Percentiles rank a stretch among this genome's conserved stretches.
Evolutionary conservation across 2,797 vertebrate species (phyloP).

Genomic region (Anas bahamensis): DNA sequence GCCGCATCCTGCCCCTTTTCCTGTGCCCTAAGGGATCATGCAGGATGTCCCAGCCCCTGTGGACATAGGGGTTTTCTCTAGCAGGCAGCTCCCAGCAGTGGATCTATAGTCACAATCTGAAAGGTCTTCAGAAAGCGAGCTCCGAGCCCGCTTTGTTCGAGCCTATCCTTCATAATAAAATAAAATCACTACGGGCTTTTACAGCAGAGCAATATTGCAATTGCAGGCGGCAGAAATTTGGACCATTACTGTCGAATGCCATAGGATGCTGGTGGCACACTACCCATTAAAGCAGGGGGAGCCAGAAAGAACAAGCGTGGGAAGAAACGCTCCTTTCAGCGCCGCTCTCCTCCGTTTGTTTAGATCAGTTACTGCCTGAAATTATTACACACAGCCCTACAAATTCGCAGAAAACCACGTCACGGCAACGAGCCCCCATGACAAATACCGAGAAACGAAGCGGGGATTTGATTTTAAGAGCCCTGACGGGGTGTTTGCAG

Average conservation of each 20-base stretch:
- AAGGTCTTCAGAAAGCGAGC: neutral
- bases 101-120: neutral
- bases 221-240: conserved; percentile 23
- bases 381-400: neutral
- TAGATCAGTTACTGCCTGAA: conserved; percentile 33
- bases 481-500: neutral
- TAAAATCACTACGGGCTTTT: neutral
- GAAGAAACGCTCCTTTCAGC: neutral
- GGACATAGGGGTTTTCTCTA: rapidly evolving
- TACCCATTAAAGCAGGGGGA: conserved; percentile 51
- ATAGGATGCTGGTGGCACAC: conserved; percentile 9
- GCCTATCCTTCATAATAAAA: conserved; percentile 15
- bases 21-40: rapidly evolving
- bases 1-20: neutral
- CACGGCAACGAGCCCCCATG: rapidly evolving
- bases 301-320: conserved; percentile 29
- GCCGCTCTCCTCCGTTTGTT: neutral
- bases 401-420: neutral
- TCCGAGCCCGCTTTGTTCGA: neutral
- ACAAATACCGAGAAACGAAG: neutral
- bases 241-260: conserved; percentile 34
- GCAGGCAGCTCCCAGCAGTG: neutral
- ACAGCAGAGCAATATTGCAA: conserved; percentile 19
- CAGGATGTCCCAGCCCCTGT: neutral
- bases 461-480: neutral